Conservation (phyloP, 2,888 invertebrate species). For the Margaritifera margaritifera region DNA sequence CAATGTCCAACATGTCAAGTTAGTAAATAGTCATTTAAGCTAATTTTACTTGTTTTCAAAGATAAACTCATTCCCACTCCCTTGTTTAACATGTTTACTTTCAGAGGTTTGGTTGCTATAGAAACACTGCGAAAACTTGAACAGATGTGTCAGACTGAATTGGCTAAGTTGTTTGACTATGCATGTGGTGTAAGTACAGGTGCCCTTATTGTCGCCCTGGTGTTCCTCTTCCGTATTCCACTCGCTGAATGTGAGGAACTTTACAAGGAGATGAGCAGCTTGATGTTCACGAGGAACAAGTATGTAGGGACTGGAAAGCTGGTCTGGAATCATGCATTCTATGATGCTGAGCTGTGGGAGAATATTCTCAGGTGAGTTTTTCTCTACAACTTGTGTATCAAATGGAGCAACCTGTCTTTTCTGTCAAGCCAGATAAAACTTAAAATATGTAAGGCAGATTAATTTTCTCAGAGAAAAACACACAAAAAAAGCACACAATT, state of each 20-base stretch:
- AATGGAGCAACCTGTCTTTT: no score
- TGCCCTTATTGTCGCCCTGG: constrained; percentile 73
- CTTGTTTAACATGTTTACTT: constrained; percentile 14
- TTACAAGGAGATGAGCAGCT: constrained; percentile 68
- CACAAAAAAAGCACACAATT: no score
- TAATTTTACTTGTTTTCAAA: no score
- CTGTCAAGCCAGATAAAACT: no score
- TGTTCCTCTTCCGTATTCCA: constrained; percentile 62
- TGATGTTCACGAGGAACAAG: constrained; percentile 81
- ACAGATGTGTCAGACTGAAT: constrained; percentile 74
- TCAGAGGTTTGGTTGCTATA: constrained; percentile 87
- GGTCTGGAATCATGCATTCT: constrained; percentile 90
- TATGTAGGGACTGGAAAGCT: constrained; percentile 81
- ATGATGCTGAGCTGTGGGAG: constrained; percentile 90
- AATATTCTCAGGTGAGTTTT: constrained; percentile 78
- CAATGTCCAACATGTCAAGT: no score
- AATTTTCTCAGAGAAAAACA: no score
- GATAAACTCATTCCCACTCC: not conserved
- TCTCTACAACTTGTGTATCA: not conserved
- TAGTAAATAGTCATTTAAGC: no score
- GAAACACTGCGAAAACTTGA: constrained; percentile 87
- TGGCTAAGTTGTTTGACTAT: constrained; percentile 89
- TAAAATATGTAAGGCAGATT: no score
- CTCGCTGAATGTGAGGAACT: constrained; percentile 79
- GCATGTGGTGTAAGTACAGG: constrained; percentile 77